These are phyloP conservation scores for Bathynomus jamesi DNA, from an alignment of 1,140 invertebrate species.

Conservation along the genomic window DNA sequence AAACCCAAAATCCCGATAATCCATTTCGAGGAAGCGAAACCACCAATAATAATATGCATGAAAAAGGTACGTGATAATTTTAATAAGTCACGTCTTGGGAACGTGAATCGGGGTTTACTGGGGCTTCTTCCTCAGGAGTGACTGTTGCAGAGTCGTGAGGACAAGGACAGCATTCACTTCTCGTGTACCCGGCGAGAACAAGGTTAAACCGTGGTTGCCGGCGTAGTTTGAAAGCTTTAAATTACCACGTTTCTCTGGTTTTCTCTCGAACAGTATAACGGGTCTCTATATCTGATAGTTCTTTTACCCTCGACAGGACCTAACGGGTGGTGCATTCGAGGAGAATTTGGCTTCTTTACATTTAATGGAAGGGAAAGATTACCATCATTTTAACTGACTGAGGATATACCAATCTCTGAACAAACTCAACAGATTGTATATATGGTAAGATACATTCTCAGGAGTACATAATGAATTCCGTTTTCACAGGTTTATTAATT, in stretches of 20 bases:
- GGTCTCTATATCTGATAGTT: not conserved
- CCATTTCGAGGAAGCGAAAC: slow-evolving; percentile 55
- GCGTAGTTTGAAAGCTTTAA: not conserved
- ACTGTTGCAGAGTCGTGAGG: too few relatives aligned
- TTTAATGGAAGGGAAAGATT: slow-evolving; percentile 48
- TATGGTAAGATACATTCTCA: too few relatives aligned
- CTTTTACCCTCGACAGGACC: slow-evolving; percentile 40
- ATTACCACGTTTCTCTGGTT: not conserved
- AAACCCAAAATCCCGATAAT: slow-evolving; percentile 56
- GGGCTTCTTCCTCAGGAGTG: not conserved
- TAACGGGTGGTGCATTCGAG: slow-evolving; percentile 49
- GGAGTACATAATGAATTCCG: too few relatives aligned
- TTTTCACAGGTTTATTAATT: too few relatives aligned
- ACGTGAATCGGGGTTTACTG: not conserved
- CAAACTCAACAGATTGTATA: too few relatives aligned
- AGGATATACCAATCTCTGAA: too few relatives aligned
- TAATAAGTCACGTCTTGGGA: not conserved
- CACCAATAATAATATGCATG: slow-evolving; percentile 65
- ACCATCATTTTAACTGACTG: slow-evolving; percentile 46
- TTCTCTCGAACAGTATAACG: not conserved
- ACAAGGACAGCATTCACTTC: too few relatives aligned
- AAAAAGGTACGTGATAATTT: slow-evolving; percentile 50
- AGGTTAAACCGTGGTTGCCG: not conserved
- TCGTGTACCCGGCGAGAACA: too few relatives aligned
- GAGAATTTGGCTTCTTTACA: slow-evolving; percentile 43